Evolutionary conservation across 2,888 invertebrate genomes (phyloP).

Genomic region (Tubulanus polymorphus): DNA sequence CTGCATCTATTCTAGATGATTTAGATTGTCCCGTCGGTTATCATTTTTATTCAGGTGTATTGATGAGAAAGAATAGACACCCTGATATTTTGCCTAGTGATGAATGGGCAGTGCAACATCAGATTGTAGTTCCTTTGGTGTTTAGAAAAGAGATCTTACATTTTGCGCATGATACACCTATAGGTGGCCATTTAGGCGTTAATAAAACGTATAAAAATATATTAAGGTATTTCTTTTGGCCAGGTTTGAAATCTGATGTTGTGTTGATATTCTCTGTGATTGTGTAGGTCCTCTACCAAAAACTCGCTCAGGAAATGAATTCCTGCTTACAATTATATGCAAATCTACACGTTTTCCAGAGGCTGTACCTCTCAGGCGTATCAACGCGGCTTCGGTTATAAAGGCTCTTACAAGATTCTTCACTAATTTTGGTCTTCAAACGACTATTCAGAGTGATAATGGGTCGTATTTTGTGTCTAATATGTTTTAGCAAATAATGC

Average conservation of each 20-base stretch:
- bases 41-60: constrained; percentile 10
- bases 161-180: constrained; percentile 15
- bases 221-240: constrained; percentile 19
- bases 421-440: constrained; percentile 19
- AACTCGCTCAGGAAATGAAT: constrained; percentile 16
- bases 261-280: constrained; percentile 12
- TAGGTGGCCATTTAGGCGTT: too few species aligned
- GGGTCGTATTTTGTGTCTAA: constrained; percentile 23
- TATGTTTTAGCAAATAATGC: constrained; percentile 20
- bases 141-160: constrained; percentile 9
- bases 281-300: constrained; percentile 22
- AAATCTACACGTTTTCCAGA: constrained; percentile 23
- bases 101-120: constrained; percentile 7
- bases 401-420: constrained; percentile 22
- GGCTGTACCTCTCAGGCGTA: constrained; percentile 26
- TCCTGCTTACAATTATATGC: constrained; percentile 17
- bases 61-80: constrained; percentile 19
- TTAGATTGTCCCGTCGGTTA: constrained; percentile 1
- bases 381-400: constrained; percentile 17
- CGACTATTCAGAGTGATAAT: constrained; percentile 21
- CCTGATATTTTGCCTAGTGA: constrained; percentile 8
- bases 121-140: constrained; percentile 10
- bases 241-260: constrained; percentile 11
- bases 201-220: constrained; percentile 14
- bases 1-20: not conserved